Percentiles rank a stretch among this genome's conserved stretches.
Evolutionary conservation across 2,113 vertebrate species (phyloP).

Genomic region (Hoplias malabaricus): DNA sequence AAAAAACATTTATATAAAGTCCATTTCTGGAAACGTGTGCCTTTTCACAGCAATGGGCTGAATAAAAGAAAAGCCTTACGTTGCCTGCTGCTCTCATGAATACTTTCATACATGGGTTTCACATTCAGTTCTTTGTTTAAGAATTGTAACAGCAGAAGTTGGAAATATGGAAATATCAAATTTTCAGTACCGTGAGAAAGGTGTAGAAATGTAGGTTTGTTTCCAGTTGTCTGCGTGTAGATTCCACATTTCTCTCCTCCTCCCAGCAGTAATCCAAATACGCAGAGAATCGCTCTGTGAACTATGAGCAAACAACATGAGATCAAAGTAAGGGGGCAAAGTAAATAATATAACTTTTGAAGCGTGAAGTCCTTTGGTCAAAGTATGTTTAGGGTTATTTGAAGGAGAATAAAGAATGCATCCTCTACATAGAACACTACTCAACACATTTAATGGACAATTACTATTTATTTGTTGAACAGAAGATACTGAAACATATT

Average conservation of each 20-base stretch:
- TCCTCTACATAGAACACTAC: too few relatives aligned
- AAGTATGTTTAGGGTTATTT: too few relatives aligned
- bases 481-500: too few relatives aligned
- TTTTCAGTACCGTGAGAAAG: conserved; percentile 70
- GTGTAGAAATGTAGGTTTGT: conserved; percentile 70
- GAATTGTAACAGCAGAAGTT: background rate
- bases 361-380: too few relatives aligned
- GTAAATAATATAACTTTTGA: background rate
- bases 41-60: too few relatives aligned
- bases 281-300: conserved; percentile 70
- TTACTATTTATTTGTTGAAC: too few relatives aligned
- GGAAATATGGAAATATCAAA: background rate
- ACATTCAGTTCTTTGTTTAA: background rate
- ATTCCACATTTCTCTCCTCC: conserved; percentile 75
- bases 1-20: too few relatives aligned
- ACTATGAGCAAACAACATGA: conserved; percentile 57
- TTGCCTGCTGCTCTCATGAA: too few relatives aligned
- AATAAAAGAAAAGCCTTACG: too few relatives aligned
- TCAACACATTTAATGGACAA: too few relatives aligned
- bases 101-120: background rate
- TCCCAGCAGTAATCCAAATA: conserved; percentile 78
- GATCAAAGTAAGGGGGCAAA: background rate
- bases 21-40: too few relatives aligned
- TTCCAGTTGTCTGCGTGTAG: conserved; percentile 71
- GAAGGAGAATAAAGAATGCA: too few relatives aligned